Evolutionary conservation across 2,797 vertebrate species (phyloP).

Genomic region (Carduelis carduelis): DNA sequence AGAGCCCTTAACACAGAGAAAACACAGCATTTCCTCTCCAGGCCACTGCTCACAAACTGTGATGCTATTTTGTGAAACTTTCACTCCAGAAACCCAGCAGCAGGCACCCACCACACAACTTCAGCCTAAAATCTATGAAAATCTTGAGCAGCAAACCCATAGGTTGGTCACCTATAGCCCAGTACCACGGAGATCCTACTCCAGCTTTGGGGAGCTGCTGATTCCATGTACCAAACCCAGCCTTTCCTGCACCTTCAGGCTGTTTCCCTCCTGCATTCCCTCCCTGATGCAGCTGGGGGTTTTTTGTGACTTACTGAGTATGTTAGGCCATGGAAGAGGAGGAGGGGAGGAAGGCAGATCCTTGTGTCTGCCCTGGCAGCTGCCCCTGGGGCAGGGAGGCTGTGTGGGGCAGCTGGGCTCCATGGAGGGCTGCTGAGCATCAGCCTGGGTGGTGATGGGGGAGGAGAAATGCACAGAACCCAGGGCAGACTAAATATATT

Average conservation of each 20-base stretch:
- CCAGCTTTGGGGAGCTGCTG: not conserved
- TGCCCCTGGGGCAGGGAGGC: rapidly evolving
- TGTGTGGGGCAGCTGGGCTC: not conserved
- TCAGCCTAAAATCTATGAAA: not conserved
- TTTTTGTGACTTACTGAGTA: not conserved
- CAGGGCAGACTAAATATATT: not conserved
- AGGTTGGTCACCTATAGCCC: not conserved
- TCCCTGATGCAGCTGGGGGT: rapidly evolving
- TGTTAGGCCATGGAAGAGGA: not conserved
- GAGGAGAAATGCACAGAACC: not conserved
- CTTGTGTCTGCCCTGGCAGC: not conserved
- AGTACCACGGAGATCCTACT: not conserved
- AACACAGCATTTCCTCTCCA: not conserved
- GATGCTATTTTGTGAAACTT: not conserved
- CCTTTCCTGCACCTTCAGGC: not conserved
- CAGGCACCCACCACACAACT: not conserved
- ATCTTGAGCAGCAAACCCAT: not conserved
- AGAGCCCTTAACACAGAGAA: not conserved
- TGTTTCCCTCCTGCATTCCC: not conserved
- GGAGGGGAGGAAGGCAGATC: not conserved
- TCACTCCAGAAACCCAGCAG: not conserved
- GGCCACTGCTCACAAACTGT: not conserved
- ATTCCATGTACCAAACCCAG: not conserved
- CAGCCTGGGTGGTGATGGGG: not conserved
- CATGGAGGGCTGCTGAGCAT: not conserved